These are phyloP conservation scores for Watsonalla cultraria DNA, from an alignment of 2,888 invertebrate species.

Conservation along the genomic window DNA sequence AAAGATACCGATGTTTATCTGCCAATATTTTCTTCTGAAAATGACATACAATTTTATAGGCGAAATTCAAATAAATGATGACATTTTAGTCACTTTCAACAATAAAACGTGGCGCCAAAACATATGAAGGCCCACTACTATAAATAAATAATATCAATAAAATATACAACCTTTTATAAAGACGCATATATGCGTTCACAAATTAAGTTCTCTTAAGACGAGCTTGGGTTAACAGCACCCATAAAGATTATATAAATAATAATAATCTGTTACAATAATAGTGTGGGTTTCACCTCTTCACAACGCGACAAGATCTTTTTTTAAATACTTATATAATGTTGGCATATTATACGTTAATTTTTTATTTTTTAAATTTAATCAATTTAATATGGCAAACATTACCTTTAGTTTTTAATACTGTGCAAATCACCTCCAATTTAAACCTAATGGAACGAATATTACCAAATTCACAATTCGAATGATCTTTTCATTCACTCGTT, in stretches of 20 bases:
- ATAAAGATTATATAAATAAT: neutral
- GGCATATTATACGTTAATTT: neutral
- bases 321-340: constrained; percentile 6
- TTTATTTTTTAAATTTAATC: too few relatives aligned
- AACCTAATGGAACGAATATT: neutral
- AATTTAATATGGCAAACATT: constrained; percentile 7
- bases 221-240: neutral
- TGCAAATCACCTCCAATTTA: neutral
- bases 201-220: neutral
- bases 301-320: constrained; percentile 7
- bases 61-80: constrained; percentile 33
- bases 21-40: neutral
- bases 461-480: neutral
- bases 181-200: constrained; percentile 8
- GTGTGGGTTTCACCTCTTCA: constrained; percentile 4
- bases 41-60: constrained; percentile 53
- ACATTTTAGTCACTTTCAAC: neutral
- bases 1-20: neutral
- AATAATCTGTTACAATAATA: too few relatives aligned
- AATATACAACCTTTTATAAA: constrained; percentile 12
- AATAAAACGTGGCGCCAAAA: constrained; percentile 51
- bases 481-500: neutral
- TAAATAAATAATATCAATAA: constrained; percentile 9
- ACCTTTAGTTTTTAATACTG: constrained; percentile 14
- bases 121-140: constrained; percentile 65